These are phyloP conservation scores for Coelogynopora nodosa DNA, from an alignment of 2,888 invertebrate species.

Conservation along the genomic window DNA sequence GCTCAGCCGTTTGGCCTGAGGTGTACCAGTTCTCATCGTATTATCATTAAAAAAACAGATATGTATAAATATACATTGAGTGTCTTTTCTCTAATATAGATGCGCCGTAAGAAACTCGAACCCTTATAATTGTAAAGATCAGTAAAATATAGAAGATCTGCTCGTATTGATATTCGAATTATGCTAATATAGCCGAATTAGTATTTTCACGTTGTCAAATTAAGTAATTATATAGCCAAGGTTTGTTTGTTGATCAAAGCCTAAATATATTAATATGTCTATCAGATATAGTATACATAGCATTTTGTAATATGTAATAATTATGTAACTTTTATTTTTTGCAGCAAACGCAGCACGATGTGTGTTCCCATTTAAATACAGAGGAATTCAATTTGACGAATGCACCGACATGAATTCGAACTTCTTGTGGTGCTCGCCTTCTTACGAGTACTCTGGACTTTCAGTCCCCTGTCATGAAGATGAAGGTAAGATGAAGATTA, in stretches of 20 bases:
- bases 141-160: no score
- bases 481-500: no score
- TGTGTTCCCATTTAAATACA: conserved; percentile 33
- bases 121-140: background rate
- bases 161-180: no score
- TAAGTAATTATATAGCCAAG: no score
- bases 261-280: no score
- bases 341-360: conserved; percentile 24
- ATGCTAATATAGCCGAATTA: no score
- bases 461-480: conserved; percentile 34
- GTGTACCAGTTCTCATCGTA: background rate
- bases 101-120: background rate
- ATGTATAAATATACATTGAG: no score
- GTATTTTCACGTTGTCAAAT: no score
- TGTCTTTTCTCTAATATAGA: no score
- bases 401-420: conserved; percentile 37
- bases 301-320: no score
- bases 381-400: conserved; percentile 5
- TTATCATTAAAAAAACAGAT: background rate
- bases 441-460: conserved; percentile 15
- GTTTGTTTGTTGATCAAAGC: no score
- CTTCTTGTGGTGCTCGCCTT: conserved; percentile 37
- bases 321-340: background rate
- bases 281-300: no score
- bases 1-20: background rate